Percentiles rank a stretch among this genome's conserved stretches.
Conservation (phyloP, 2,113 vertebrate genomes). For the Rhinoderma darwinii region DNA sequence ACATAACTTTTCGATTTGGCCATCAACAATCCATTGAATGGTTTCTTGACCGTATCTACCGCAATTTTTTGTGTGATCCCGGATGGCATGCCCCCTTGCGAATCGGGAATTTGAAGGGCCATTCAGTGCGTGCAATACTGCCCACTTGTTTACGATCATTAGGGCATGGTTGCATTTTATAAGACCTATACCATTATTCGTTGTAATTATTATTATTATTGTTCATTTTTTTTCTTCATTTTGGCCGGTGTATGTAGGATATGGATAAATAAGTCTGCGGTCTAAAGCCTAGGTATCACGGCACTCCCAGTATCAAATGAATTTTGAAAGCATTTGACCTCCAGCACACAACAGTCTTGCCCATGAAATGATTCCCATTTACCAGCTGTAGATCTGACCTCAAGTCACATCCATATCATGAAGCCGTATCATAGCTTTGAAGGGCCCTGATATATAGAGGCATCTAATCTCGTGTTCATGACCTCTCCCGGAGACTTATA, state of each 20-base stretch:
- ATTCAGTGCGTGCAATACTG: too few relatives aligned
- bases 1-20: too few relatives aligned
- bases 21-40: too few relatives aligned
- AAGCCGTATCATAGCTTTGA: neutral
- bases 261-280: neutral
- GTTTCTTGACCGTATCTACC: too few relatives aligned
- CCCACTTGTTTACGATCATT: too few relatives aligned
- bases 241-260: neutral
- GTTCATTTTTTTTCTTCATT: neutral
- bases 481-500: conserved; percentile 20
- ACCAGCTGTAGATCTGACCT: conserved; percentile 30
- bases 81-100: too few relatives aligned
- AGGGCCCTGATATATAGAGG: conserved; percentile 45
- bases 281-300: neutral
- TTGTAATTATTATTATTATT: too few relatives aligned
- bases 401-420: conserved; percentile 5
- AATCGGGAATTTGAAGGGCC: too few relatives aligned
- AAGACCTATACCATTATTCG: too few relatives aligned
- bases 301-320: neutral
- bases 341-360: neutral
- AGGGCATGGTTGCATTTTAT: too few relatives aligned
- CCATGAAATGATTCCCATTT: conserved; percentile 44
- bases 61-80: too few relatives aligned
- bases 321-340: conserved; percentile 47
- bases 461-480: conserved; percentile 11